A percentile compares a stretch with the other conserved stretches of the same genome.
These are phyloP conservation scores for Leptestheria dahalacensis DNA, from an alignment of 1,140 invertebrate species.

Conservation along the genomic window DNA sequence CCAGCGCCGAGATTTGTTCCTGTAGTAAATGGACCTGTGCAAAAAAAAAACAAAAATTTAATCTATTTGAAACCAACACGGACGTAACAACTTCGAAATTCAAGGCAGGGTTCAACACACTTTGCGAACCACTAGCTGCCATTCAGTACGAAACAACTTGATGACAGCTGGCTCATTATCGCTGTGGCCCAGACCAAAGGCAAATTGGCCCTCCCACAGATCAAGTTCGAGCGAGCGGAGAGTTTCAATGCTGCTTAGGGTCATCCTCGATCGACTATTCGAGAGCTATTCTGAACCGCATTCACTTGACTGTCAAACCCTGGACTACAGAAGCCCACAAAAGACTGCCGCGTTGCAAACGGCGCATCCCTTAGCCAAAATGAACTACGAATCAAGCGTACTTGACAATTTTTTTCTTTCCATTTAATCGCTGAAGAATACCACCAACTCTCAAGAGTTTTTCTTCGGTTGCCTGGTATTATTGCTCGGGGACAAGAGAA, in stretches of 20 bases:
- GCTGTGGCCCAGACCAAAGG: slow-evolving; percentile 31
- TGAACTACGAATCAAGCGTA: background rate
- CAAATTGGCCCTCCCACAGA: slow-evolving; percentile 70
- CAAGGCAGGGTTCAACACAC: background rate
- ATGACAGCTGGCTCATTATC: slow-evolving; percentile 1
- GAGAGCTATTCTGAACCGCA: too few species aligned
- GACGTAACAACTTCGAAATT: background rate
- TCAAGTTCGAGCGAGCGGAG: slow-evolving; percentile 48
- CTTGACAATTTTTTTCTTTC: background rate
- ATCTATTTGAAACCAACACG: background rate
- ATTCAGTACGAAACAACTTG: slow-evolving; percentile 2
- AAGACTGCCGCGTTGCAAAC: background rate
- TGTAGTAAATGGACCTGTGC: slow-evolving; percentile 71
- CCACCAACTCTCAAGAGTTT: too few species aligned
- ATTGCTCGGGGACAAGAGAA: background rate
- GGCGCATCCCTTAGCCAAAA: background rate
- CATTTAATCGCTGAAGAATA: too few species aligned
- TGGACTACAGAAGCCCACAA: background rate
- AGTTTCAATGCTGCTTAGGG: slow-evolving; percentile 11
- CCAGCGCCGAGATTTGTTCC: slow-evolving; percentile 71
- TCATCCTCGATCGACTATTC: too few species aligned
- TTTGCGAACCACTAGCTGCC: slow-evolving; percentile 1
- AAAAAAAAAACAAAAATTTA: slow-evolving; percentile 9
- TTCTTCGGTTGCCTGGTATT: background rate
- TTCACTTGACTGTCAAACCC: too few species aligned